These are phyloP conservation scores for Macaria notata DNA, from an alignment of 2,888 invertebrate genomes.

Conservation along the genomic window DNA sequence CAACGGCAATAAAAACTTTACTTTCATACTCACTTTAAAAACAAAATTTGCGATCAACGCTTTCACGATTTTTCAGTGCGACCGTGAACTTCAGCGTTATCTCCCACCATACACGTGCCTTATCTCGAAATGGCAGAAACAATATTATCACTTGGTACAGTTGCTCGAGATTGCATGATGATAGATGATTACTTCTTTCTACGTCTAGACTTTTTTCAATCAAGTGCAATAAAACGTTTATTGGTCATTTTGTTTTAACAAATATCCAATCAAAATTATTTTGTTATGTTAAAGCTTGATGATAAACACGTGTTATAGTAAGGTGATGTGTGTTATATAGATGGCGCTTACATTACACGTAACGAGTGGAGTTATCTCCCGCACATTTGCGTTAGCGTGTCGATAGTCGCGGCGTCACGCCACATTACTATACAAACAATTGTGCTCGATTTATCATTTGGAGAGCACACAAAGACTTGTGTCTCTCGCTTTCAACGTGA, in stretches of 20 bases:
- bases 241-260: slow-evolving; percentile 22
- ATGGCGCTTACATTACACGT: slow-evolving; percentile 17
- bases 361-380: slow-evolving; percentile 17
- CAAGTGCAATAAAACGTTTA: slow-evolving; percentile 21
- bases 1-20: slow-evolving; percentile 18
- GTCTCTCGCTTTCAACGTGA: slow-evolving; percentile 3
- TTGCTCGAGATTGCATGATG: slow-evolving; percentile 29
- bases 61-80: slow-evolving; percentile 29
- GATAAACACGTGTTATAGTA: background rate
- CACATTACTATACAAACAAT: slow-evolving; percentile 16
- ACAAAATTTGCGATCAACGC: slow-evolving; percentile 38
- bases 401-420: slow-evolving; percentile 21
- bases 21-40: slow-evolving; percentile 22
- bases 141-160: slow-evolving; percentile 27
- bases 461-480: slow-evolving; percentile 8
- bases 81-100: slow-evolving; percentile 34
- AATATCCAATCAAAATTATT: slow-evolving; percentile 2
- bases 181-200: slow-evolving; percentile 25
- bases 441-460: slow-evolving; percentile 16
- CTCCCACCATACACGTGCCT: slow-evolving; percentile 30
- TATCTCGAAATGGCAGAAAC: slow-evolving; percentile 28
- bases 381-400: slow-evolving; percentile 18
- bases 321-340: slow-evolving; percentile 15
- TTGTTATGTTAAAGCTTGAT: slow-evolving; percentile 12
- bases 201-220: slow-evolving; percentile 28